These are phyloP conservation scores for Poecilia picta DNA, from an alignment of 2,797 vertebrate species.

Conservation along the genomic window DNA sequence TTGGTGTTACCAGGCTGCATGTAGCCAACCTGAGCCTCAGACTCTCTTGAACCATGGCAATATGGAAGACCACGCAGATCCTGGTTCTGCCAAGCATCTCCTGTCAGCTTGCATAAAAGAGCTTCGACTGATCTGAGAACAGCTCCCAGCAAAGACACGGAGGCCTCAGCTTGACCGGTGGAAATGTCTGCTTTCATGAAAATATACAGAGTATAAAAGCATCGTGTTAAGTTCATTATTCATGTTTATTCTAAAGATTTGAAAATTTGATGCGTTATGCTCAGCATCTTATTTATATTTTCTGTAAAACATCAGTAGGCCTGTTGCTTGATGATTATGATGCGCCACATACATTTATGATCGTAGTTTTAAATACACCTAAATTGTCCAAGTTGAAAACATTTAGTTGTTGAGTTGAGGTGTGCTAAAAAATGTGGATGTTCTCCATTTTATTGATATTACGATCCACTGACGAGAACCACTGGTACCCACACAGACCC, in stretches of 20 bases:
- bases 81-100: constrained; percentile 70
- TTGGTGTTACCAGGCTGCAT: constrained; percentile 38
- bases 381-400: not conserved
- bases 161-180: constrained; percentile 59
- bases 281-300: not conserved
- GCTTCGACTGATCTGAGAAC: constrained; percentile 76
- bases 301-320: not conserved
- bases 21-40: constrained; percentile 58
- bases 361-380: not conserved
- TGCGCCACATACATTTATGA: not conserved
- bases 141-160: constrained; percentile 66
- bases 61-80: constrained; percentile 41
- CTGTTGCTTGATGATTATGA: not conserved
- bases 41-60: constrained; percentile 54
- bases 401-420: not conserved
- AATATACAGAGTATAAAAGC: not conserved
- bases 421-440: not conserved
- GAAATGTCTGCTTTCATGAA: constrained; percentile 10
- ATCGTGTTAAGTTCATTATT: no score
- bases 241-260: not conserved
- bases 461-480: not conserved
- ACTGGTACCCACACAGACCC: not conserved
- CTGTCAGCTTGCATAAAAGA: constrained; percentile 66
- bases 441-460: not conserved
- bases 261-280: not conserved